Evolutionary conservation across 2,888 invertebrate genomes (phyloP).

Genomic region (Phyllotreta striolata): DNA sequence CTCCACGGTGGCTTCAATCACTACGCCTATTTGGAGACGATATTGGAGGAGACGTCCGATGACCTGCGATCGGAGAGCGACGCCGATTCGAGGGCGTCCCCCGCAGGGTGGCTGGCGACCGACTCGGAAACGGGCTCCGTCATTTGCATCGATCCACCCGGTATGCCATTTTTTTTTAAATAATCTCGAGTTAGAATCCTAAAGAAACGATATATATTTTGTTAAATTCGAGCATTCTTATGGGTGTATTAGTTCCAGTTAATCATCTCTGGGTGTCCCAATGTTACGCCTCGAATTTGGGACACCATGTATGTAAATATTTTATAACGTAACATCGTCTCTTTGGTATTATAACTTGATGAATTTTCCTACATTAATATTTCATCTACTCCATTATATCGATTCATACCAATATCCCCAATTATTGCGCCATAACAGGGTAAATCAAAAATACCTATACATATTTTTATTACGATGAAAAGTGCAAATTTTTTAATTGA

Average conservation of each 20-base stretch:
- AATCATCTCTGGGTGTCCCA: too few relatives aligned
- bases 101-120: slow-evolving; percentile 63
- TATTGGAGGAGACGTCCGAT: slow-evolving; percentile 88
- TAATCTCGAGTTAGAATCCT: background rate
- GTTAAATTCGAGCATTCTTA: too few relatives aligned
- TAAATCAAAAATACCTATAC: background rate
- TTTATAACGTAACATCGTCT: too few relatives aligned
- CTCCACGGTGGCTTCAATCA: slow-evolving; percentile 61
- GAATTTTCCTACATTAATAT: too few relatives aligned
- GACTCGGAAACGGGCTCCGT: slow-evolving; percentile 87
- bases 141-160: slow-evolving; percentile 69
- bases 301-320: too few relatives aligned
- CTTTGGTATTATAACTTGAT: too few relatives aligned
- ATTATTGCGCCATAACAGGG: background rate
- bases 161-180: slow-evolving; percentile 50
- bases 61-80: slow-evolving; percentile 79
- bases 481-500: background rate
- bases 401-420: background rate
- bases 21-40: slow-evolving; percentile 81
- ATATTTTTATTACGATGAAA: too few relatives aligned
- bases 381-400: too few relatives aligned
- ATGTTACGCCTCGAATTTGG: too few relatives aligned
- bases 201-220: background rate
- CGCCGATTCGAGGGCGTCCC: slow-evolving; percentile 58
- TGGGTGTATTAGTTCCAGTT: too few relatives aligned